These are phyloP conservation scores for Pogonophryne albipinna DNA, from an alignment of 2,797 vertebrate species.

Conservation along the genomic window DNA sequence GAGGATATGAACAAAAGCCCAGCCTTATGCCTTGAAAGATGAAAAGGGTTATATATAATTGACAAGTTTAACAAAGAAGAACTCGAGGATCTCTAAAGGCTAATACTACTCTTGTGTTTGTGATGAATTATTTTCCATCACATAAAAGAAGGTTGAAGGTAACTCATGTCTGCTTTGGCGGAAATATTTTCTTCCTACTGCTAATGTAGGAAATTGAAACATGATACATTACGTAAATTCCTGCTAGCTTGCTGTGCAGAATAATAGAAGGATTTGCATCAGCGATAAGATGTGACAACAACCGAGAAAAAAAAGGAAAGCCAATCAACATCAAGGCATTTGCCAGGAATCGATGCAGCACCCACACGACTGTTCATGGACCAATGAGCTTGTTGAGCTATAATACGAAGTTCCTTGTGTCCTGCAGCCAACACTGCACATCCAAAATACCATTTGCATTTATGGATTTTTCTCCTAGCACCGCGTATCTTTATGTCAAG, in stretches of 20 bases:
- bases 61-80: neutral
- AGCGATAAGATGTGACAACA: slow-evolving; percentile 31
- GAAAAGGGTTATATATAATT: neutral
- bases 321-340: slow-evolving; percentile 59
- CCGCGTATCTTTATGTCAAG: slow-evolving; percentile 64
- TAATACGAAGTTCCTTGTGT: slow-evolving; percentile 72
- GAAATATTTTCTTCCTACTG: slow-evolving; percentile 7
- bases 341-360: slow-evolving; percentile 72
- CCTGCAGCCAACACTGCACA: slow-evolving; percentile 67
- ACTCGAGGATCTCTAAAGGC: neutral
- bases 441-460: slow-evolving; percentile 78
- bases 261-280: slow-evolving; percentile 47
- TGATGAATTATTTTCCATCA: slow-evolving; percentile 24
- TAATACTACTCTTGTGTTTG: slow-evolving; percentile 3
- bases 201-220: slow-evolving; percentile 18
- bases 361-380: slow-evolving; percentile 53
- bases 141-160: neutral
- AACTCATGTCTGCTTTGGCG: slow-evolving; percentile 15
- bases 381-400: slow-evolving; percentile 59
- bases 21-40: neutral
- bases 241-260: slow-evolving; percentile 21
- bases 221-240: slow-evolving; percentile 22
- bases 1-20: no score
- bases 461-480: slow-evolving; percentile 74
- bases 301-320: slow-evolving; percentile 7